A percentile compares a stretch with the other conserved stretches of the same genome.
Evolutionary conservation across 1,140 invertebrate genomes (phyloP).

Genomic region (Goniozus legneri): DNA sequence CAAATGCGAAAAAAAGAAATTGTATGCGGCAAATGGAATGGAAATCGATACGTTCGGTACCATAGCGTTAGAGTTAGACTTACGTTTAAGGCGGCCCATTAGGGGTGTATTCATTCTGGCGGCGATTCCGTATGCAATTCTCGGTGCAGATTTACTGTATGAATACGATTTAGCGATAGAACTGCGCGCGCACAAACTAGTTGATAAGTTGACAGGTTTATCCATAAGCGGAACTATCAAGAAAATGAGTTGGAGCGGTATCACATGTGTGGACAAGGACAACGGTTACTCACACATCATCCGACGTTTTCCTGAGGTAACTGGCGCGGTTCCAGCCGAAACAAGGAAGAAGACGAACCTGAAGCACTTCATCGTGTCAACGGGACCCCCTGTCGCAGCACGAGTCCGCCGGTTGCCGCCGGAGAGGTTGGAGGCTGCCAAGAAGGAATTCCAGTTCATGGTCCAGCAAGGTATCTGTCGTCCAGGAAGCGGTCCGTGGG

Average conservation of each 20-base stretch:
- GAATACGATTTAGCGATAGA: neutral
- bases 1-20: neutral
- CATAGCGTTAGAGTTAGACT: conserved; percentile 27
- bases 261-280: neutral
- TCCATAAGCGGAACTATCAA: neutral
- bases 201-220: neutral
- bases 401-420: neutral
- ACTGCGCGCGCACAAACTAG: neutral
- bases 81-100: conserved; percentile 30
- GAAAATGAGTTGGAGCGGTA: neutral
- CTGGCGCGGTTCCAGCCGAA: too few relatives aligned
- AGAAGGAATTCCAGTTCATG: neutral
- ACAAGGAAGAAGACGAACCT: neutral
- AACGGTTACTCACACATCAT: neutral
- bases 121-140: conserved; percentile 31
- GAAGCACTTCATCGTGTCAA: conserved; percentile 28
- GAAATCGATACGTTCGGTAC: conserved; percentile 32
- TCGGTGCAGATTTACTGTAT: neutral
- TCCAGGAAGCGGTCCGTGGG: conserved; percentile 29
- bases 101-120: conserved; percentile 38
- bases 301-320: neutral
- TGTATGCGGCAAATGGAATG: conserved; percentile 19
- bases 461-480: conserved; percentile 2
- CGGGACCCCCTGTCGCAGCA: neutral
- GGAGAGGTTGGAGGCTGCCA: neutral